Percentiles rank a stretch among this genome's conserved stretches.
Conservation (phyloP, 2,888 invertebrate genomes). For the Lepidocyrtoides sp. region DNA sequence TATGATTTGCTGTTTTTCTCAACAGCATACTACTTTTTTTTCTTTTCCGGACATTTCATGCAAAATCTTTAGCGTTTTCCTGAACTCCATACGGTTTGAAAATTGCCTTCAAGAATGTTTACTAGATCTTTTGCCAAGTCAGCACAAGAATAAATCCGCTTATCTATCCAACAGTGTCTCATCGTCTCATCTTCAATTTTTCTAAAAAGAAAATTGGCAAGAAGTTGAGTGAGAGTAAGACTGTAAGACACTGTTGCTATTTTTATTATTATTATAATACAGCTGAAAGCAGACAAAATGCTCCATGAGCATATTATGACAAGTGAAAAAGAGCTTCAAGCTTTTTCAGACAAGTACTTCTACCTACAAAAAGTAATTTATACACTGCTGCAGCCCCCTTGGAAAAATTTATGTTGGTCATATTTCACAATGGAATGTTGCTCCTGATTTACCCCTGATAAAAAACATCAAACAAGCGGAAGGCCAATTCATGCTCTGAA, state of each 20-base stretch:
- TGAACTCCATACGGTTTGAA: background rate
- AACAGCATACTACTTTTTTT: background rate
- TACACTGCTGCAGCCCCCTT: background rate
- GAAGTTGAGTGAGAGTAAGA: background rate
- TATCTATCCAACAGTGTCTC: background rate
- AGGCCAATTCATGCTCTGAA: background rate
- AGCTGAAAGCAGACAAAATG: background rate
- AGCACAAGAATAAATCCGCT: slow-evolving; percentile 5
- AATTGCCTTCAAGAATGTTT: background rate
- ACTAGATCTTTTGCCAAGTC: background rate
- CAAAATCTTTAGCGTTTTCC: background rate
- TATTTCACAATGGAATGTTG: background rate
- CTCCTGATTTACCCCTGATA: background rate
- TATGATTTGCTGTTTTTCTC: slow-evolving; percentile 19
- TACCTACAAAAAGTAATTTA: background rate
- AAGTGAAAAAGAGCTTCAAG: background rate
- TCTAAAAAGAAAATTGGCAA: slow-evolving; percentile 20
- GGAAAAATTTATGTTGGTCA: background rate
- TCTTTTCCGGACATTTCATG: background rate
- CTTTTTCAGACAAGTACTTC: background rate
- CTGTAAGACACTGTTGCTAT: slow-evolving; percentile 7
- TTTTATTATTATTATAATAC: background rate
- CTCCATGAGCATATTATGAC: background rate
- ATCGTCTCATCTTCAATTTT: background rate
- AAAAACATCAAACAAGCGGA: background rate